Evolutionary conservation across 92 coral and sea anemone genomes (phyloP), one percentile per base, ranked within the genome.

Genomic region (Parazoanthus swiftii): DNA sequence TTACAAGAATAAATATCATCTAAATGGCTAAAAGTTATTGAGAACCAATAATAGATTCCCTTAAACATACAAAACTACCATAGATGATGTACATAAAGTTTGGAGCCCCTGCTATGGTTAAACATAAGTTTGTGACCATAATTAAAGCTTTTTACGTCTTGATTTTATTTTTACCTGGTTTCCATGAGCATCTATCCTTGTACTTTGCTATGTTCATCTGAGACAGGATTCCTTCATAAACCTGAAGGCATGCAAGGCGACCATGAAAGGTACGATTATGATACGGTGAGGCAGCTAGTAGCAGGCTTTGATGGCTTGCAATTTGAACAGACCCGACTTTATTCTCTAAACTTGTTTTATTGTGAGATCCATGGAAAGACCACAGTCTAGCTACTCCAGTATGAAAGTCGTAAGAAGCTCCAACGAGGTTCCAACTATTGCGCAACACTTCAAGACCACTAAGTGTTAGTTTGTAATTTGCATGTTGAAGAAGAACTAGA

Each of bases 211-310:
- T 44, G n/a, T 76, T 3, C 9, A 38, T 26, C 51, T 37, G 54
- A 37, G 80, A 44, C 15, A 76, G 25, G 3, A 20, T 25, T 4
- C 80, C 25, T 39, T 76, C 80, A 36, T 76, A 76, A 6, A 76
- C 35, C 80, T 76, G 80, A 20, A 76, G 51, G 80, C 80, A 76
- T 26, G 80, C 80, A 23, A 76, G 14, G 25, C 80, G 80, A 21
- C 80, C 80, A 51, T 6, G 43, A 15, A 76, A 76, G 10, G 43
- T 18, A 6, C 23, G 29, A 18, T 42, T 15, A 25, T 42, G 14
- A 20, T 38, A 37, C 3, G 80, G 80, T 6, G 80, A 13, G 9
- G 51, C 80, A 20, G 80, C 80, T 15, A 76, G 25, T 39, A 14
- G 46, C 29, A 76, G 29, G 29, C 9, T 8, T 39, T 26, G 54